phyloP scores from a whole-genome alignment of 2,888 invertebrate species.

The Pristionchus exspectatus region DNA sequence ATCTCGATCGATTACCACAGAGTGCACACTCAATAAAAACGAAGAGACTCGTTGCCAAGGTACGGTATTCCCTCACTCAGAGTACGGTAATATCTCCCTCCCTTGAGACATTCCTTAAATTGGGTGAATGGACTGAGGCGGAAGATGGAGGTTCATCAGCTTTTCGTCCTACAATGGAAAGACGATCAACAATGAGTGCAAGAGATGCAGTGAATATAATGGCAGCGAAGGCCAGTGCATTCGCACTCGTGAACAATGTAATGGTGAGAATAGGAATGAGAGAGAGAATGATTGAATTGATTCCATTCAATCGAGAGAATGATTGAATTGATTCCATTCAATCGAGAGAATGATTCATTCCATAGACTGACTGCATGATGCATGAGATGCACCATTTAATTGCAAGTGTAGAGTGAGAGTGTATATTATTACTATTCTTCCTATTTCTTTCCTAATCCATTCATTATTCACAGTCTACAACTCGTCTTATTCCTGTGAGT shows the following conservation, averaged over 20 bases:
- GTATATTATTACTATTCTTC: background rate
- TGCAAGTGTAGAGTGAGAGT: background rate
- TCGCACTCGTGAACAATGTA: conserved; percentile 1
- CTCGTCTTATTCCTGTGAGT: background rate
- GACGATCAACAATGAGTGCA: background rate
- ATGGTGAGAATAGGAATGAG: background rate
- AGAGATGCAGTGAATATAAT: conserved; percentile 20
- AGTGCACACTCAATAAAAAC: conserved; percentile 29
- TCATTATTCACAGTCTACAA: background rate
- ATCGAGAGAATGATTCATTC: background rate
- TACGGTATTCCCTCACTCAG: background rate
- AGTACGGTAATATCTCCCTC: background rate
- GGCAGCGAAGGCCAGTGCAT: conserved; percentile 18
- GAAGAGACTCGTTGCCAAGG: conserved; percentile 53
- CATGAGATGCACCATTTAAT: background rate
- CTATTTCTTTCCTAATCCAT: background rate
- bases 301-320: background rate
- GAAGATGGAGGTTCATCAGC: background rate
- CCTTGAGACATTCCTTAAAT: conserved; percentile 88
- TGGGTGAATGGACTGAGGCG: conserved; percentile 89
- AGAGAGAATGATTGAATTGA: background rate
- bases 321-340: background rate
- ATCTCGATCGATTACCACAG: conserved; percentile 59
- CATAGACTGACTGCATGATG: background rate
- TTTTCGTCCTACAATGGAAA: conserved; percentile 12